These are phyloP conservation scores for Corbicula japonica DNA, from an alignment of 2,888 invertebrate species.

Conservation along the genomic window DNA sequence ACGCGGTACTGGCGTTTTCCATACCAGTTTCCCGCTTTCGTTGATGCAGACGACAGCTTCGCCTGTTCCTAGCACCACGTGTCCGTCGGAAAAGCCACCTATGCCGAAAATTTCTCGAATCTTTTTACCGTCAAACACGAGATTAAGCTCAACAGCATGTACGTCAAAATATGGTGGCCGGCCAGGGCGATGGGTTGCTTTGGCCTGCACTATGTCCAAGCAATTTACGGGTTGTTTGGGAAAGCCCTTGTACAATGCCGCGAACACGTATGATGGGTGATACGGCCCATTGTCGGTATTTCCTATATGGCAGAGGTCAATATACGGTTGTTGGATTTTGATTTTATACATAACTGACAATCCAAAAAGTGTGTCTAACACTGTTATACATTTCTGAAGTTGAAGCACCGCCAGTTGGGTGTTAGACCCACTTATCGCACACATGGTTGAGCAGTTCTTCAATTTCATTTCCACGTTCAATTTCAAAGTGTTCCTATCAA, in stretches of 20 bases:
- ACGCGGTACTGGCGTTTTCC: conserved; percentile 49
- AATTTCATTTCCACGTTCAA: conserved; percentile 53
- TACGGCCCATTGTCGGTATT: conserved; percentile 49
- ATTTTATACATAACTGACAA: conserved; percentile 52
- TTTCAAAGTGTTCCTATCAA: conserved; percentile 51
- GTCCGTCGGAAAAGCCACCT: conserved; percentile 51
- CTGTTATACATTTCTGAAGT: conserved; percentile 47
- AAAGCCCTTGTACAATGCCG: conserved; percentile 45
- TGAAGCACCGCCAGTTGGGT: conserved; percentile 54
- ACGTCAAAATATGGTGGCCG: conserved; percentile 53
- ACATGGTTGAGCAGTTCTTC: conserved; percentile 49
- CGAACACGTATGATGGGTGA: conserved; percentile 60
- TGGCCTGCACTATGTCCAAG: conserved; percentile 53
- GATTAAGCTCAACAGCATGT: conserved; percentile 30
- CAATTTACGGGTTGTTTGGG: conserved; percentile 50
- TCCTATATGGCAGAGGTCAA: conserved; percentile 53
- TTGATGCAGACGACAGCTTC: conserved; percentile 53
- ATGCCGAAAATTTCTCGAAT: conserved; percentile 52
- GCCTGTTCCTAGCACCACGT: conserved; percentile 54
- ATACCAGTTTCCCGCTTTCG: conserved; percentile 46
- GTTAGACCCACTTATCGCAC: conserved; percentile 42
- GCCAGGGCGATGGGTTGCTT: conserved; percentile 49
- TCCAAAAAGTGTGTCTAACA: conserved; percentile 51
- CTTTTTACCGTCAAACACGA: conserved; percentile 34
- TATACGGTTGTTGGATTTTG: conserved; percentile 44